Base-by-base conservation (phyloP, 2,113 vertebrate genomes). In the Tragelaphus imberbis region DNA sequence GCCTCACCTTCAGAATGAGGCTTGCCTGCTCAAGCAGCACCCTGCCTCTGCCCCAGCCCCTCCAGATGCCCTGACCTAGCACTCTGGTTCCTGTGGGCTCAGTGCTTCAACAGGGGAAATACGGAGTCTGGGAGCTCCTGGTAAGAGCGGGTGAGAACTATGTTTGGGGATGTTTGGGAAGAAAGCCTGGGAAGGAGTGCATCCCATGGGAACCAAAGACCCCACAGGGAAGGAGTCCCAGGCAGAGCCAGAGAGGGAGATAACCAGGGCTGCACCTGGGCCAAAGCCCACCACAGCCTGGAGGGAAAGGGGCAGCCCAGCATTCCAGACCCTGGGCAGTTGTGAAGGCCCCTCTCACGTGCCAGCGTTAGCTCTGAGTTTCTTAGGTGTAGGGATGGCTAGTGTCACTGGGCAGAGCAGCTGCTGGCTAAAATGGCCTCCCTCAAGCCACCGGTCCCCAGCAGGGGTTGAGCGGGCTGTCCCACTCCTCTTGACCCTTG, bases 331-430 rank as follows among this genome's bases (percentile, higher is more conserved):
- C 53, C 89, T 4, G 33, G 47, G 10, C 59, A 63, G 0, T 17
- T 1, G 13, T 1, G 17, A 27, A n/a, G 1, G 7, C 2, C 21
- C 36, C 14, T 15, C 7, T 27, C 59, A 7, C 3, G 2, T 6
- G 40, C 11, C 23, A 44, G 25, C n/a, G 13, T 27, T 51, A 59
- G 53, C 75, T 84, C 47, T n/a, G 11, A 4, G 90, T 3, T 27
- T 58, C 56, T 44, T 36, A 53, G 53, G 33, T 8, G 81, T 1
- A 13, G 16, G 59, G 53, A 2, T 2, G 17, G 49, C 53, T 30
- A 1, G 25, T 1, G 40, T 63, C 53, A 19, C 36, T 33, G 49
- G 82, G 14, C 25, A 19, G 40, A 19, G 56, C 15, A n/a, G 63
- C 23, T 3, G 7, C 8, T 3, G 3, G 28, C 94, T n/a, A 21